These are phyloP conservation scores for Dermolepida albohirtum DNA, from an alignment of 2,888 invertebrate genomes.

Conservation along the genomic window DNA sequence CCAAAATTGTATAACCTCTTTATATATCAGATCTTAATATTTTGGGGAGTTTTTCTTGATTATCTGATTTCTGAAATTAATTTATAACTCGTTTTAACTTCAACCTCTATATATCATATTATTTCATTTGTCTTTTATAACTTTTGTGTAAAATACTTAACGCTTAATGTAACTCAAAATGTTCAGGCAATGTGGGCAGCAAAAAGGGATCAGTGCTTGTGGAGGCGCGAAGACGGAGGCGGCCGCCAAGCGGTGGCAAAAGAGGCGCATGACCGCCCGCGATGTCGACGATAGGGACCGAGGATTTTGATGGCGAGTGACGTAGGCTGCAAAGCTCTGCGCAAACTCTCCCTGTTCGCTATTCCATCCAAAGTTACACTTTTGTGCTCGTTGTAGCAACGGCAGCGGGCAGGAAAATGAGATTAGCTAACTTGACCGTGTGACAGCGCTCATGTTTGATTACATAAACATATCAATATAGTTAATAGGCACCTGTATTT, in stretches of 20 bases:
- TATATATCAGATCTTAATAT: too few relatives aligned
- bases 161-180: slow-evolving; percentile 23
- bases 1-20: too few relatives aligned
- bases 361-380: background rate
- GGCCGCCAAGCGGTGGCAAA: slow-evolving; percentile 15
- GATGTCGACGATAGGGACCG: slow-evolving; percentile 1
- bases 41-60: too few relatives aligned
- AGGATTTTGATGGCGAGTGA: slow-evolving; percentile 14
- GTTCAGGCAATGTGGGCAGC: slow-evolving; percentile 46
- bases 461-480: slow-evolving; percentile 54
- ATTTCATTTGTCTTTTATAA: too few relatives aligned
- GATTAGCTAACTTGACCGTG: slow-evolving; percentile 53
- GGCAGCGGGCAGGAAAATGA: slow-evolving; percentile 53
- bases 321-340: background rate
- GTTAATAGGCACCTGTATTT: slow-evolving; percentile 43
- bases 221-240: slow-evolving; percentile 43
- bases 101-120: too few relatives aligned
- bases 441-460: slow-evolving; percentile 48
- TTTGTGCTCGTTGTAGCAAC: slow-evolving; percentile 17
- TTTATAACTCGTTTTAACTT: too few relatives aligned
- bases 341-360: background rate
- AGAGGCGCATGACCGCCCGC: slow-evolving; percentile 28
- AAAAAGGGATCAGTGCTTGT: slow-evolving; percentile 38
- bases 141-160: slow-evolving; percentile 3
- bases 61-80: too few relatives aligned